phyloP scores from a whole-genome alignment of 1,140 invertebrate species.

The Idris sp. region DNA sequence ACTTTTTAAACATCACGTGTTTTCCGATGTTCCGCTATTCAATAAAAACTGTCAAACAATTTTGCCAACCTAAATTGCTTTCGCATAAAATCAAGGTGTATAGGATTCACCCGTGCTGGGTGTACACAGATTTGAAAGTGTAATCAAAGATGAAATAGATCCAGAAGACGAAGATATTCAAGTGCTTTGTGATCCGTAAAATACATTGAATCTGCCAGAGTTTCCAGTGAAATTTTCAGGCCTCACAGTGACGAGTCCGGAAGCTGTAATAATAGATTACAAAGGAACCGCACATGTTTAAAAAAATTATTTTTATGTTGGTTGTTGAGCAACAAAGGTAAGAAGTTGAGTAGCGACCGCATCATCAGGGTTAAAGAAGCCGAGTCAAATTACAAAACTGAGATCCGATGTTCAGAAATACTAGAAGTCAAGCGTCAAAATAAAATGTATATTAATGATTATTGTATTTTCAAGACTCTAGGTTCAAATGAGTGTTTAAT shows the following conservation, averaged over 20 bases:
- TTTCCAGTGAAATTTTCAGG: constrained; percentile 15
- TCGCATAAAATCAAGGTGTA: too few species aligned
- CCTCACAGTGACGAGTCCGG: constrained; percentile 15
- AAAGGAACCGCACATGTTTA: constrained; percentile 25
- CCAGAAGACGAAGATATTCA: constrained; percentile 4
- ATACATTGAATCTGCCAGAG: constrained; percentile 11
- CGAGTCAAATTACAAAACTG: background rate
- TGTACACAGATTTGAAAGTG: too few species aligned
- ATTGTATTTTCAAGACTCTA: constrained; percentile 3
- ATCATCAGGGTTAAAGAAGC: constrained; percentile 7
- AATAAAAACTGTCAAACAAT: too few species aligned
- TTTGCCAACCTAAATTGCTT: too few species aligned
- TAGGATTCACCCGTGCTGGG: too few species aligned
- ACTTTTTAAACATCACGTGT: too few species aligned
- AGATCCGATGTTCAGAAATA: background rate
- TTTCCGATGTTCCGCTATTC: too few species aligned
- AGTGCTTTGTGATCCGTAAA: background rate
- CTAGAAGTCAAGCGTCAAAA: background rate
- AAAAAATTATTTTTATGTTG: constrained; percentile 53
- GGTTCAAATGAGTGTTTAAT: constrained; percentile 2
- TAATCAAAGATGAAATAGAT: too few species aligned
- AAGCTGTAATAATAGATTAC: constrained; percentile 33
- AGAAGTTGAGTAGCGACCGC: constrained; percentile 9
- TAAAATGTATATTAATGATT: constrained; percentile 17
- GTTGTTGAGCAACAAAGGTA: constrained; percentile 30